phyloP scores from a whole-genome alignment of 2,113 vertebrate species.

The Motacilla tschutschensis region DNA sequence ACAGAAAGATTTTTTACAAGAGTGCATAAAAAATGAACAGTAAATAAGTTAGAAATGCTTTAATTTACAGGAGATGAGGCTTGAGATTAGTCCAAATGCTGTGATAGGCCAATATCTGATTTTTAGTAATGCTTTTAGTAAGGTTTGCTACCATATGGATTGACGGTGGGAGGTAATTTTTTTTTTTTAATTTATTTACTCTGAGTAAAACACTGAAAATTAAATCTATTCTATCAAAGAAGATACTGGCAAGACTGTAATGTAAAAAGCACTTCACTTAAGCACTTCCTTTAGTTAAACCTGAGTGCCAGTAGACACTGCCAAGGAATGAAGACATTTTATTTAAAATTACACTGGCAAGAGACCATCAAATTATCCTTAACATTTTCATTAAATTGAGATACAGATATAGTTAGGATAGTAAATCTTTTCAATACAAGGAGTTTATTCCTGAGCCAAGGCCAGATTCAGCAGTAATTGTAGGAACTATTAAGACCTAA shows the following conservation, averaged over 20 bases:
- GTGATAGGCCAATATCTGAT: not conserved
- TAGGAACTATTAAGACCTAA: slow-evolving; percentile 44
- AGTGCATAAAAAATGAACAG: not conserved
- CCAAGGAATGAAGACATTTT: slow-evolving; percentile 71
- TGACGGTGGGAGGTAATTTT: not conserved
- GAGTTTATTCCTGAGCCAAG: slow-evolving; percentile 63
- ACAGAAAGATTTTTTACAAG: not conserved
- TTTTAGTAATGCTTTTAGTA: slow-evolving; percentile 42
- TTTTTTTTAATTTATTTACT: slow-evolving; percentile 61
- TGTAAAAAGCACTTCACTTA: slow-evolving; percentile 60
- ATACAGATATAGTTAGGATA: slow-evolving; percentile 68
- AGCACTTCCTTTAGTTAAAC: slow-evolving; percentile 65
- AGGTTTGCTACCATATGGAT: slow-evolving; percentile 5
- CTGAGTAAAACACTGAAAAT: slow-evolving; percentile 42
- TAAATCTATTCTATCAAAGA: slow-evolving; percentile 42
- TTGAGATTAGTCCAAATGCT: not conserved
- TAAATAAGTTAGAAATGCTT: slow-evolving; percentile 41
- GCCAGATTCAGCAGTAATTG: slow-evolving; percentile 48
- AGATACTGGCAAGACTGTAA: slow-evolving; percentile 41
- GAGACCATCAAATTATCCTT: slow-evolving; percentile 74
- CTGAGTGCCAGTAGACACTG: slow-evolving; percentile 41
- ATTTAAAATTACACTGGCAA: slow-evolving; percentile 75
- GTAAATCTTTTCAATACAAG: slow-evolving; percentile 72
- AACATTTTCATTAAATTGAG: slow-evolving; percentile 78
- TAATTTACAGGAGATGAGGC: not conserved